These are phyloP conservation scores for Rhynchopsitta pachyrhyncha DNA, from an alignment of 2,113 vertebrate genomes.

Conservation along the genomic window DNA sequence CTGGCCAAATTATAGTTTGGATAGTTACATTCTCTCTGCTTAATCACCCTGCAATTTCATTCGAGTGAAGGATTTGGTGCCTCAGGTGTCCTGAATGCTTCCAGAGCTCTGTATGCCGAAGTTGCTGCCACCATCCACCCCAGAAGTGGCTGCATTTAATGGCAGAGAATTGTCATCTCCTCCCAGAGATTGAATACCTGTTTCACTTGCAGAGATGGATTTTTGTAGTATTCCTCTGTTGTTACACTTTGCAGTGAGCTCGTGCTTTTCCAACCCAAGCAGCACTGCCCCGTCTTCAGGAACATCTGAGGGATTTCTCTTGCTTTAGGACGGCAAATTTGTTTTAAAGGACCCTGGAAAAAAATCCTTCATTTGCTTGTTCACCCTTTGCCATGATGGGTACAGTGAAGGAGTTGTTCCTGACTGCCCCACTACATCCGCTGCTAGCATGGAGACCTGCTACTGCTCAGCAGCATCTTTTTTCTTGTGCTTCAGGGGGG, in stretches of 20 bases:
- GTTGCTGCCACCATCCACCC: neutral
- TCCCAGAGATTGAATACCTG: neutral
- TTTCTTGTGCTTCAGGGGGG: neutral
- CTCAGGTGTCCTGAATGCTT: conserved; percentile 66
- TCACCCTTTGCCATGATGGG: neutral
- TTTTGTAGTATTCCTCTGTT: neutral
- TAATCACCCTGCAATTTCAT: conserved; percentile 66
- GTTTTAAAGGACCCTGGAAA: neutral
- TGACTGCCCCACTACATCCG: neutral
- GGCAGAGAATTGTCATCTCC: neutral
- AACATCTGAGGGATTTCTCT: neutral
- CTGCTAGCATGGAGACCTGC: neutral
- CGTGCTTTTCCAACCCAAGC: neutral
- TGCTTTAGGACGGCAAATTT: neutral
- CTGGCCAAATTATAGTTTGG: conserved; percentile 70
- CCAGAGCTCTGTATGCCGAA: neutral
- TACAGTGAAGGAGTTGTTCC: neutral
- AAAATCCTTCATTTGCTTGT: neutral
- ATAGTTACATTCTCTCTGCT: conserved; percentile 65
- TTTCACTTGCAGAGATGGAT: neutral
- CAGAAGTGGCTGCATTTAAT: neutral
- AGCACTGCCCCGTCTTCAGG: neutral
- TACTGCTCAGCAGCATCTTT: neutral
- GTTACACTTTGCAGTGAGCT: neutral
- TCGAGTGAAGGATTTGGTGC: conserved; percentile 58